A percentile compares a stretch with the other conserved stretches of the same genome.
Conservation (phyloP, 2,113 vertebrate genomes). For the Notothenia rossii region DNA sequence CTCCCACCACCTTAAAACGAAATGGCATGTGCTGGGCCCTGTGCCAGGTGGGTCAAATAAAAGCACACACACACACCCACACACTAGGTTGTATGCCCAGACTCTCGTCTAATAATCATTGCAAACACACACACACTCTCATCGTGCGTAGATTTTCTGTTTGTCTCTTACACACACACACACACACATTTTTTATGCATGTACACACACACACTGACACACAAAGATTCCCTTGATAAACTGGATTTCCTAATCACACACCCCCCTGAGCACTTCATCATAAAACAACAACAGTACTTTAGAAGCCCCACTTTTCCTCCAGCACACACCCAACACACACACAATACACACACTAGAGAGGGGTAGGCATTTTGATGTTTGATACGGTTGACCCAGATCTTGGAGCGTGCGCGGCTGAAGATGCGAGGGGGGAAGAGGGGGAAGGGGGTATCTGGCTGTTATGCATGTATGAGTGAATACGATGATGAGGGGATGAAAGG, state of each 20-base stretch:
- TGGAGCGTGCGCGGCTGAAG: slow-evolving; percentile 44
- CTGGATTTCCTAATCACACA: slow-evolving; percentile 46
- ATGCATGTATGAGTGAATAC: slow-evolving; percentile 63
- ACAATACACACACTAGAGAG: slow-evolving; percentile 26
- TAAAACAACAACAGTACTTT: slow-evolving; percentile 41
- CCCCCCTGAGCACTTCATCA: slow-evolving; percentile 12
- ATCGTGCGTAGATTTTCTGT: slow-evolving; percentile 2
- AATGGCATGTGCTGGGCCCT: slow-evolving; percentile 10
- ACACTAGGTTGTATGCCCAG: neutral
- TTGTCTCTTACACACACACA: neutral
- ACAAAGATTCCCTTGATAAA: slow-evolving; percentile 42
- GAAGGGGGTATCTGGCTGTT: slow-evolving; percentile 32
- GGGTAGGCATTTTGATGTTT: slow-evolving; percentile 56
- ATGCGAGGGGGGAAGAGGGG: slow-evolving; percentile 8
- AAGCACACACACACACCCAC: slow-evolving; percentile 6
- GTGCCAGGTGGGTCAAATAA: slow-evolving; percentile 22
- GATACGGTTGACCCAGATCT: slow-evolving; percentile 84
- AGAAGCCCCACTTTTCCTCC: slow-evolving; percentile 10
- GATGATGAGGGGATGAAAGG: slow-evolving; percentile 54
- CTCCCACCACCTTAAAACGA: slow-evolving; percentile 14
- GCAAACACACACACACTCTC: slow-evolving; percentile 36
- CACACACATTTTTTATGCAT: slow-evolving; percentile 33
- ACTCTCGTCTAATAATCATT: slow-evolving; percentile 41
- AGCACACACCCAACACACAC: slow-evolving; percentile 16
- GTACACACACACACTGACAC: slow-evolving; percentile 10